Evolutionary conservation across 2,113 vertebrate species (phyloP).

Genomic region (Platichthys stellatus): DNA sequence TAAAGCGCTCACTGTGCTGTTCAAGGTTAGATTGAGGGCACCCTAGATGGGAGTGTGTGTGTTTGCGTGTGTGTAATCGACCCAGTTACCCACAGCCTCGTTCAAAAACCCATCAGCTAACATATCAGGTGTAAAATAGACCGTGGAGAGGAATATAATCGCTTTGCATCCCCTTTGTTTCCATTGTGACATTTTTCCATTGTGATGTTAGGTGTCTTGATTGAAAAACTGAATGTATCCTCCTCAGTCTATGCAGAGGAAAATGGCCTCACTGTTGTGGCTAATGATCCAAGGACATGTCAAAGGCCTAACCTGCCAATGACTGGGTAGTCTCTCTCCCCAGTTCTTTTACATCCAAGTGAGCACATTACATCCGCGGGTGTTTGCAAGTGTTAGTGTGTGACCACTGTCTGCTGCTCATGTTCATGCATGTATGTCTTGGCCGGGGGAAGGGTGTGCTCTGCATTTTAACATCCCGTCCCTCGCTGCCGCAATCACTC

Average conservation of each 20-base stretch:
- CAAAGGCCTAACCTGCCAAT: conserved; percentile 19
- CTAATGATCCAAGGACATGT: conserved; percentile 32
- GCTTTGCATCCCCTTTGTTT: background rate
- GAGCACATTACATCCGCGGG: background rate
- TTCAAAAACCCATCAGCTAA: conserved; percentile 19
- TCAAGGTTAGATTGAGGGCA: conserved; percentile 54
- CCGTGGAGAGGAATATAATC: background rate
- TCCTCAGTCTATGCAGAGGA: too few relatives aligned
- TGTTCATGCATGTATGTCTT: conserved; percentile 65
- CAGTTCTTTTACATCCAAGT: background rate
- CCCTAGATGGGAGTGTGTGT: background rate
- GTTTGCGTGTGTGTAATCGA: conserved; percentile 5
- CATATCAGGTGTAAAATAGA: background rate
- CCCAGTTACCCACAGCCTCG: conserved; percentile 22
- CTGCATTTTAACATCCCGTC: conserved; percentile 66
- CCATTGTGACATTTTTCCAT: background rate
- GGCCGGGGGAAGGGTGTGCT: conserved; percentile 61
- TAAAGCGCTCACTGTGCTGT: conserved; percentile 17
- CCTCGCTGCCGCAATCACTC: conserved; percentile 22
- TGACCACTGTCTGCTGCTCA: conserved; percentile 47
- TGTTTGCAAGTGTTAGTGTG: conserved; percentile 31
- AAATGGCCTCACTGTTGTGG: conserved; percentile 3
- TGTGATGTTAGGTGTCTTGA: background rate
- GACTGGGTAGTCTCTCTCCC: background rate
- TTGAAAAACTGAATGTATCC: conserved; percentile 1